Conservation (phyloP, 1,140 invertebrate species). For the Hylaeus volcanicus region DNA sequence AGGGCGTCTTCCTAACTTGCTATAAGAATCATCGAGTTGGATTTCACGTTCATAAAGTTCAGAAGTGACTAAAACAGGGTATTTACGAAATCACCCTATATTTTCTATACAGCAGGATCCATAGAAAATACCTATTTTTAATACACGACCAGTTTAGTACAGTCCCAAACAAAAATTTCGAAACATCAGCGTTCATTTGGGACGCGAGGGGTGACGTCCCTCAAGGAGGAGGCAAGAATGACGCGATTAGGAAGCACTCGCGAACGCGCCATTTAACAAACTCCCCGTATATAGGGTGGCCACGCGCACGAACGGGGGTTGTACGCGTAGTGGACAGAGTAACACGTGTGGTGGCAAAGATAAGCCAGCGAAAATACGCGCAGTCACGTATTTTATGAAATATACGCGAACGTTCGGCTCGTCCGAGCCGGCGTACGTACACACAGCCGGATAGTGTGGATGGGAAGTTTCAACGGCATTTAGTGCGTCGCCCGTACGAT, state of each 20-base stretch:
- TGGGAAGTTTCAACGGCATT: constrained; percentile 63
- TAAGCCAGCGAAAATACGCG: constrained; percentile 73
- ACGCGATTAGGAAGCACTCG: constrained; percentile 17
- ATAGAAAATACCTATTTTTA: too few relatives aligned
- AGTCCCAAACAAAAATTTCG: too few relatives aligned
- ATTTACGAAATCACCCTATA: too few relatives aligned
- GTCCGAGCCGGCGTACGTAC: not conserved
- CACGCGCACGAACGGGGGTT: not conserved
- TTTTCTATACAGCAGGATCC: too few relatives aligned
- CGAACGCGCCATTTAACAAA: constrained; percentile 1
- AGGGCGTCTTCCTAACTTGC: too few relatives aligned
- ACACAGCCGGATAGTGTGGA: constrained; percentile 6
- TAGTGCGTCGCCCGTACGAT: constrained; percentile 55
- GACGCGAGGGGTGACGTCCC: too few relatives aligned
- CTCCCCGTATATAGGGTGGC: not conserved
- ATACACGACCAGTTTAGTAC: too few relatives aligned
- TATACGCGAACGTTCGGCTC: constrained; percentile 57
- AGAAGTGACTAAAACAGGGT: too few relatives aligned
- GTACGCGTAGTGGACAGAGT: constrained; percentile 46
- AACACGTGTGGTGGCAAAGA: constrained; percentile 70
- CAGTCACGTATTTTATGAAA: constrained; percentile 77
- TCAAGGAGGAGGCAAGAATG: not conserved
- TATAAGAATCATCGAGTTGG: too few relatives aligned
- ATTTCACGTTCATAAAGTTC: too few relatives aligned
- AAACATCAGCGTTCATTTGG: too few relatives aligned